phyloP scores from a whole-genome alignment of 2,888 invertebrate species.

The Hecatera dysodea region DNA sequence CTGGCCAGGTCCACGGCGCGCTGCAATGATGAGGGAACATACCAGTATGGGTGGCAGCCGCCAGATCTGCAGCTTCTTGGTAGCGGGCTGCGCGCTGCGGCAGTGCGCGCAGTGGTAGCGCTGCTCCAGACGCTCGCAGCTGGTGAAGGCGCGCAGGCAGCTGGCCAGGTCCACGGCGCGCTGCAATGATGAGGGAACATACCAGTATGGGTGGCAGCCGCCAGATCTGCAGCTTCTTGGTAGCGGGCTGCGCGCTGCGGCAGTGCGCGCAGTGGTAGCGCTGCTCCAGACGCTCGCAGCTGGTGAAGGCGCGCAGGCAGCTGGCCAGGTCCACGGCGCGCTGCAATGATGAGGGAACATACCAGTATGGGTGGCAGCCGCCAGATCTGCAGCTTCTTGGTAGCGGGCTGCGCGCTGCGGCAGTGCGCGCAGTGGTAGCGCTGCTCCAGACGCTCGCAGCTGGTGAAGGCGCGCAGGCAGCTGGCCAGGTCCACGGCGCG shows the following conservation, averaged over 20 bases:
- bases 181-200: background rate
- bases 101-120: constrained; percentile 97
- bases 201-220: constrained; percentile 95
- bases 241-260: constrained; percentile 95
- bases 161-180: constrained; percentile 94
- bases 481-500: constrained; percentile 94
- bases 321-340: constrained; percentile 94
- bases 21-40: background rate
- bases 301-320: constrained; percentile 97
- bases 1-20: constrained; percentile 94
- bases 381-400: constrained; percentile 98
- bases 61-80: constrained; percentile 98
- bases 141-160: constrained; percentile 97
- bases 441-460: constrained; percentile 96
- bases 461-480: constrained; percentile 97
- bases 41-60: constrained; percentile 95
- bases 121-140: constrained; percentile 96
- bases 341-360: background rate
- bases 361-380: constrained; percentile 95
- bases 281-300: constrained; percentile 96
- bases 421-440: constrained; percentile 97
- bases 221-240: constrained; percentile 98
- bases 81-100: constrained; percentile 95
- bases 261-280: constrained; percentile 97
- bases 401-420: constrained; percentile 95